Base-by-base conservation (phyloP, 2,888 invertebrate genomes). In the Entomobrya multifasciata region DNA sequence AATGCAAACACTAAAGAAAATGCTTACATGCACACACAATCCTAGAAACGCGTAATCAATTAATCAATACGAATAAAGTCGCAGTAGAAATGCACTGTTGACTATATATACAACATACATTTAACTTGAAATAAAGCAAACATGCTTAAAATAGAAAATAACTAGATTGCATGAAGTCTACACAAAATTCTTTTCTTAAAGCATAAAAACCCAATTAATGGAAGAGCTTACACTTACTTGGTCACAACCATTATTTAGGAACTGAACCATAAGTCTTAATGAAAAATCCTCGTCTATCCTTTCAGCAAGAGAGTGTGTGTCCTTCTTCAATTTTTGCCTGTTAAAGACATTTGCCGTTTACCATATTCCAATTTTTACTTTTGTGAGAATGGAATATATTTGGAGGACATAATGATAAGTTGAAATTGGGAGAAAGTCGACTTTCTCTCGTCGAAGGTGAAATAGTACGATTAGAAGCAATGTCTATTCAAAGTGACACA, bases 171-270 rank as follows among this genome's bases (percentile, higher is more conserved):
- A 47, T 25, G 25, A n/a, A 49, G 47, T 20, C n/a, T 25, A 70
- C 13, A 13, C n/a, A 70, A 44, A 70, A 70, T 10, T 25, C 22
- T 25, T 47, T 67, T 17, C 25, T 47, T 22, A 8, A 6, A 25
- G 8, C 47, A 70, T 62, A 57, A 70, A 49, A 25, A 70, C 11
- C 25, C 70, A 70, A 70, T 30, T 55, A 74, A 74, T 74, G 55
- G 49, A 72, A 49, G 55, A 11, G 55, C 55, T 27, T 13, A 74
- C 11, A 85, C 85, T 85, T 85, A 85, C 85, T 79, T 85, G 85
- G 85, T 85, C 85, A 79, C 85, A 85, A 85, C 79, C 85, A 85
- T 85, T 85, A 85, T 85, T 85, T 85, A 79, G 72, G 47, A 78
- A 74, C 55, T 13, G 67, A 79, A 72, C 79, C 72, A 79, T 72